Conservation (phyloP, 37 sponge, comb jelly and placozoan species). For the Chondrilla cf. caribensis region DNA sequence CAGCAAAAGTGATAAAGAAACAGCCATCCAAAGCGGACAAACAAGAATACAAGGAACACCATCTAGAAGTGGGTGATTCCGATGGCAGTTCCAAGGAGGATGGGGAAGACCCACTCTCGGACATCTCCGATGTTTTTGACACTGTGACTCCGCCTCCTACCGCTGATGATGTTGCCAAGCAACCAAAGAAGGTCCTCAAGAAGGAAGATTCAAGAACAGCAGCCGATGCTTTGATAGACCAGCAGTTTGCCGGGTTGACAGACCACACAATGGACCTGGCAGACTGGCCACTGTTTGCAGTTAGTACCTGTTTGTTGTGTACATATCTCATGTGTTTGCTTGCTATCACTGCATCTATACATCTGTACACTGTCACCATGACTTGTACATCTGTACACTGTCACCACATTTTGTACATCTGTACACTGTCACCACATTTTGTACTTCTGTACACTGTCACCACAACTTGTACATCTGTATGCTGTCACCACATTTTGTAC, state of each 20-base stretch:
- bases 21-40: no score
- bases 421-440: neutral
- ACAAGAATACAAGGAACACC: no score
- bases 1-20: no score
- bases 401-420: neutral
- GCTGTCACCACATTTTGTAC: no score
- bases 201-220: neutral
- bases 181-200: neutral
- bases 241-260: constrained; percentile 19
- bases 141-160: neutral
- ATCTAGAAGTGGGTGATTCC: no score
- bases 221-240: neutral
- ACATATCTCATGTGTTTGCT: no score
- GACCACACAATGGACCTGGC: neutral
- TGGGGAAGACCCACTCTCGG: no score
- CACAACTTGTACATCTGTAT: no score
- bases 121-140: no score
- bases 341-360: neutral
- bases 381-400: neutral
- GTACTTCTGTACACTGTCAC: neutral
- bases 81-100: no score
- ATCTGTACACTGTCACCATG: neutral
- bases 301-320: no score
- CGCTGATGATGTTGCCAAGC: neutral
- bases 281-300: constrained; percentile 25